Base-by-base conservation (phyloP, 2,113 vertebrate genomes). In the Ramphastos sulfuratus region DNA sequence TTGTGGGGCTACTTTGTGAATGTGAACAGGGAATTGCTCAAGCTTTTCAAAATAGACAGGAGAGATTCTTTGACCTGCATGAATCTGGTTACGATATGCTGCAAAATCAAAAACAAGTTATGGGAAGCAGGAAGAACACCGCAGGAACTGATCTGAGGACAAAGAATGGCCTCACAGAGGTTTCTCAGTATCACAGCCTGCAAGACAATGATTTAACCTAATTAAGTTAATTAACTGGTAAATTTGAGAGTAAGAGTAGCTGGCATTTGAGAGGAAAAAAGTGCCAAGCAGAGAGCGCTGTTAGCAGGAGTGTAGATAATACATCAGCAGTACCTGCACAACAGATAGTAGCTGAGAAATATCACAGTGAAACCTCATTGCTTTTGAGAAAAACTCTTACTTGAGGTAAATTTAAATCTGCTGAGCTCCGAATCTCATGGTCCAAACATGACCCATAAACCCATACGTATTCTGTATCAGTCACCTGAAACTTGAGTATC, bases 201-300 rank as follows among this genome's bases (percentile, higher is more conserved):
- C 58, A 86, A 94, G 87, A 82, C 44, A 48, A 82, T 61, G 74
- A 91, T 94, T 95, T 95, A 85, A 85, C 78, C 63, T 76, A 89
- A 91, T 95, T 93, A 95, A 64, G 42, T 78, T 92, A 93, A 94
- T 92, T 94, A 93, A 55, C 39, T 77, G 69, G 72, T 83, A 93
- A 92, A 92, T 58, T 25, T 89, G 66, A 87, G 37, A 81, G 54
- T 88, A 84, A 61, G n/a, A 73, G 27, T 81, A 88, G 52, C 3
- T 94, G 83, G n/a, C 69, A 86, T 75, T 81, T 84, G 42, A 64
- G 73, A 46, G 54, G 30, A 8, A 10, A 2, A 3, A 24, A 33
- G 14, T 1, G 12, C 39, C 13, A 37, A 91, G 56, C 61, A 75
- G 78, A 55, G 70, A 85, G 12, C 28, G 24, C 30, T 84, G 25